phyloP scores from a whole-genome alignment of 2,888 invertebrate genomes.

The Slavum lentiscoides region DNA sequence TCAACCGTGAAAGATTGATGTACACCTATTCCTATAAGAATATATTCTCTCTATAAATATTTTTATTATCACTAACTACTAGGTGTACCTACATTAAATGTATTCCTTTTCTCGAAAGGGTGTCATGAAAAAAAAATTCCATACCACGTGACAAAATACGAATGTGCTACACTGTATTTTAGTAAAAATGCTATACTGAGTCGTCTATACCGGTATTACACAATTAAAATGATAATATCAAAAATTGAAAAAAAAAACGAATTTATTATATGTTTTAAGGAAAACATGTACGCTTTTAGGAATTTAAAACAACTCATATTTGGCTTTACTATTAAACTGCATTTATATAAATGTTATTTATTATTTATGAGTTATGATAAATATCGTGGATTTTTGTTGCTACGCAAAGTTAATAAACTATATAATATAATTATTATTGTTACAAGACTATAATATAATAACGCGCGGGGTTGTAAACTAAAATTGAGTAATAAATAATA shows the following conservation, averaged over 20 bases:
- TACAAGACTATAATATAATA: not conserved
- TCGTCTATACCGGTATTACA: not conserved
- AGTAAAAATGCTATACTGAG: not conserved
- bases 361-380: no score
- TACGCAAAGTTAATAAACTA: not conserved
- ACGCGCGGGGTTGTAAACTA: not conserved
- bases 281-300: no score
- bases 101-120: not conserved
- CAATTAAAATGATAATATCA: not conserved
- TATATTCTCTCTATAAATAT: not conserved
- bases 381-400: no score
- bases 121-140: not conserved
- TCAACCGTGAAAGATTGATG: constrained; percentile 15
- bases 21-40: not conserved
- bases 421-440: not conserved
- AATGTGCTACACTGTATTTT: not conserved
- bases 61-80: not conserved
- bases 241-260: no score
- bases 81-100: not conserved
- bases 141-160: not conserved
- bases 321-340: no score
- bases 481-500: not conserved
- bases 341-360: no score
- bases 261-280: no score
- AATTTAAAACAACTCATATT: no score